phyloP scores from a whole-genome alignment of 2,888 invertebrate species.

The Craniophora ligustri region DNA sequence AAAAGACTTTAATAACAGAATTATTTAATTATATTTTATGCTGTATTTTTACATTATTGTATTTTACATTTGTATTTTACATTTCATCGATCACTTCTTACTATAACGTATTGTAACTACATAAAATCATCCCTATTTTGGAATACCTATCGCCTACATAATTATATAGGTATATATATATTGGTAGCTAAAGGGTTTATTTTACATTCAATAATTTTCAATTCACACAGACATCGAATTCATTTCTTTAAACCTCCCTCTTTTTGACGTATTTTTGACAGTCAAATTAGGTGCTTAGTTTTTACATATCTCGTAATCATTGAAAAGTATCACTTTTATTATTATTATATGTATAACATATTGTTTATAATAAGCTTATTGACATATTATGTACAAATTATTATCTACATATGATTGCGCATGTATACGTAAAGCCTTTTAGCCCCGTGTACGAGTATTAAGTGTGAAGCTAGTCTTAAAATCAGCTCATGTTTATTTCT shows the following conservation, averaged over 20 bases:
- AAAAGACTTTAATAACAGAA: too few relatives aligned
- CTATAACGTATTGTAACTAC: constrained; percentile 14
- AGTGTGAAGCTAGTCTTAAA: constrained; percentile 54
- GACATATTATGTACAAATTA: constrained; percentile 11
- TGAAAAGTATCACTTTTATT: not conserved
- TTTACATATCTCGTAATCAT: not conserved
- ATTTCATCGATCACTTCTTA: constrained; percentile 31
- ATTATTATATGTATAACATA: not conserved
- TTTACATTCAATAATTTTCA: too few relatives aligned
- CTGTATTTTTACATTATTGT: too few relatives aligned
- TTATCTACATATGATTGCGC: constrained; percentile 27
- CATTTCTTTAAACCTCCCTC: constrained; percentile 1
- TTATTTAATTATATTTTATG: too few relatives aligned
- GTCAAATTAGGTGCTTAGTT: not conserved
- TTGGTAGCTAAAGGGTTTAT: constrained; percentile 16
- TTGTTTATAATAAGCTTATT: constrained; percentile 33
- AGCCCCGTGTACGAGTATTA: constrained; percentile 32
- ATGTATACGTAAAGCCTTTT: too few relatives aligned
- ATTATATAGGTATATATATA: constrained; percentile 10
- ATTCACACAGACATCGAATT: too few relatives aligned
- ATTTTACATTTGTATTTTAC: too few relatives aligned
- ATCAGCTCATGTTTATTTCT: constrained; percentile 29
- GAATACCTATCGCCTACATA: constrained; percentile 12
- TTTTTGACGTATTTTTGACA: not conserved
- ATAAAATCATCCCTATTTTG: not conserved